Percentiles rank a stretch among this genome's conserved stretches.
Conservation (phyloP, 1,140 invertebrate genomes). For the Chymomyza costata region DNA sequence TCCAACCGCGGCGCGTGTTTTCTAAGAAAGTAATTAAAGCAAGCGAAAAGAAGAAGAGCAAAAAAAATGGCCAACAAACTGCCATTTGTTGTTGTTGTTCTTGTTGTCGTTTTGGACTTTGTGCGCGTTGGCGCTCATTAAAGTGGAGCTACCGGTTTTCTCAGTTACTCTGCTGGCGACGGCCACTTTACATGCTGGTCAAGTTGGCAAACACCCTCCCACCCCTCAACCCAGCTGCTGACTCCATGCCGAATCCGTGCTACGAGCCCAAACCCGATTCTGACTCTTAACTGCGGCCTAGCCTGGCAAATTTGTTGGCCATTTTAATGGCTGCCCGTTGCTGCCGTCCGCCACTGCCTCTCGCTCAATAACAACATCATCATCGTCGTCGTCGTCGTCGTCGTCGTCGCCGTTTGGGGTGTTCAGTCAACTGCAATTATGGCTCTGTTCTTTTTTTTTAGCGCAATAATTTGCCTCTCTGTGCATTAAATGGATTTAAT, state of each 20-base stretch:
- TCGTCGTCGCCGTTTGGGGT: slow-evolving; percentile 36
- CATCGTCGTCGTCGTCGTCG: slow-evolving; percentile 8
- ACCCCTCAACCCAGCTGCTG: slow-evolving; percentile 8
- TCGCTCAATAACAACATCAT: slow-evolving; percentile 33
- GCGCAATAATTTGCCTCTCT: slow-evolving; percentile 72
- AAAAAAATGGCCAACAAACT: not conserved
- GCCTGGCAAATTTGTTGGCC: slow-evolving; percentile 56
- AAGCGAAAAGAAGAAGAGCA: slow-evolving; percentile 1
- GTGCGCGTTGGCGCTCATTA: slow-evolving; percentile 39
- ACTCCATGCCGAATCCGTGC: no score
- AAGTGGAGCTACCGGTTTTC: slow-evolving; percentile 60
- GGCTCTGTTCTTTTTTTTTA: slow-evolving; percentile 39
- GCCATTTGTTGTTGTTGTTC: slow-evolving; percentile 7
- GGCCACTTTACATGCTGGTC: slow-evolving; percentile 56
- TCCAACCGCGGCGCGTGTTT: no score
- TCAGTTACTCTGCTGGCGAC: slow-evolving; percentile 3
- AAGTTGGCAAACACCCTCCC: slow-evolving; percentile 19
- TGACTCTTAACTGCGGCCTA: not conserved
- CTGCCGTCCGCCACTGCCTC: not conserved
- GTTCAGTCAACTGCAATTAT: slow-evolving; percentile 67
- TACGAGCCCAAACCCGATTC: not conserved
- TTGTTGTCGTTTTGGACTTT: slow-evolving; percentile 8
- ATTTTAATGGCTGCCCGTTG: slow-evolving; percentile 62
- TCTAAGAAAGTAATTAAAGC: slow-evolving; percentile 64
- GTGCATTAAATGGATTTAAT: slow-evolving; percentile 75